Conservation (phyloP, 2,888 invertebrate species). For the Pogonocherus hispidulus region DNA sequence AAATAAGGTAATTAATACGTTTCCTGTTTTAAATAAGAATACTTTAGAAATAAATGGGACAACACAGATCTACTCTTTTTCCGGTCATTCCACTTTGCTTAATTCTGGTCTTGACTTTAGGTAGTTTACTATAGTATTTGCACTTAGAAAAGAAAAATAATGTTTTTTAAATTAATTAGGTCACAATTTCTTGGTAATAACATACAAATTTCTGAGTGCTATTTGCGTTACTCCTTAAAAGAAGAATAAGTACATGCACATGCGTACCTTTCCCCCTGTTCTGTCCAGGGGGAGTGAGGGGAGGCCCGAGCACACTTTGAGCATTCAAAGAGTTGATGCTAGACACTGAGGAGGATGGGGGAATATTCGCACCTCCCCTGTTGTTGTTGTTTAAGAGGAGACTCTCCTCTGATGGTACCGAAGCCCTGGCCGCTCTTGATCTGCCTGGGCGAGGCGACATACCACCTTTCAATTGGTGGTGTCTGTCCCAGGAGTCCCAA, state of each 20-base stretch:
- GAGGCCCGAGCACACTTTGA: conserved; percentile 62
- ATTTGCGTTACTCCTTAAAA: not conserved
- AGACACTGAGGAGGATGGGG: conserved; percentile 71
- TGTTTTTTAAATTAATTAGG: no score
- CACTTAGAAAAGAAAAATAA: no score
- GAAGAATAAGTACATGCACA: conserved; percentile 42
- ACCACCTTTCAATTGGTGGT: conserved; percentile 68
- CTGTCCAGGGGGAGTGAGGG: conserved; percentile 63
- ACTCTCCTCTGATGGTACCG: conserved; percentile 75
- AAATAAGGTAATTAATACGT: no score
- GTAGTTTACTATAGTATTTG: no score
- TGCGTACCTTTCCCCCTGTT: conserved; percentile 66
- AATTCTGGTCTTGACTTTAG: no score
- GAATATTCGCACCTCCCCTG: conserved; percentile 65
- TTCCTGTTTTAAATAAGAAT: no score
- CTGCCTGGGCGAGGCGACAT: conserved; percentile 70
- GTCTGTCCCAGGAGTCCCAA: conserved; percentile 96
- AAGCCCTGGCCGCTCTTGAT: conserved; percentile 70
- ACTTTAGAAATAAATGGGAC: no score
- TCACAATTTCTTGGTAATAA: no score
- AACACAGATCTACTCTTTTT: no score
- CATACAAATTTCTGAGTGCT: no score
- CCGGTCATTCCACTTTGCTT: no score
- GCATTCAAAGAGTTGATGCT: conserved; percentile 69
- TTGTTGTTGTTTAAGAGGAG: conserved; percentile 68